phyloP scores from a whole-genome alignment of 2,888 invertebrate species.

The Ypsolopha sequella region DNA sequence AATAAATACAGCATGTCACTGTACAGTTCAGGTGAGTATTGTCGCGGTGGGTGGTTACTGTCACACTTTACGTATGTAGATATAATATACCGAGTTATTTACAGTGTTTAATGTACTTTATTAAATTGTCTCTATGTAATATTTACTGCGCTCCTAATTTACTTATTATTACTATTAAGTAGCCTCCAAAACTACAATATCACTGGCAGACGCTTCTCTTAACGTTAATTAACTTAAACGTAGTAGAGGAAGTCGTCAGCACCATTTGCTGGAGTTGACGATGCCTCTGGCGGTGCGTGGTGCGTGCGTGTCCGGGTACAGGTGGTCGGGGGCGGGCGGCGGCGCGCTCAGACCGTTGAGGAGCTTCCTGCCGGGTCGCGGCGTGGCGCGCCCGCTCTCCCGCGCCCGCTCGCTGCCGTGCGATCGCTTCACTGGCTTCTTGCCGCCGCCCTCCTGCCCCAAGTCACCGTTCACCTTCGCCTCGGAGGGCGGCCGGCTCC shows the following conservation, averaged over 20 bases:
- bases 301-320: constrained; percentile 39
- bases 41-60: constrained; percentile 42
- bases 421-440: constrained; percentile 74
- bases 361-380: constrained; percentile 38
- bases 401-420: constrained; percentile 40
- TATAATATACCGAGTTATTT: too few relatives aligned
- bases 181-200: too few relatives aligned
- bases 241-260: constrained; percentile 20
- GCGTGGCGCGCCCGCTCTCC: constrained; percentile 45
- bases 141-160: too few relatives aligned
- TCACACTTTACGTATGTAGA: background rate
- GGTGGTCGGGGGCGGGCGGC: constrained; percentile 41
- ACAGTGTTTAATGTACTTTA: too few relatives aligned
- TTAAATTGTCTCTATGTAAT: too few relatives aligned
- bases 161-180: too few relatives aligned
- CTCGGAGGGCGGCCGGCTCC: constrained; percentile 40
- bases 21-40: constrained; percentile 26
- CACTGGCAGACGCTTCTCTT: too few relatives aligned
- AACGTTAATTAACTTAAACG: too few relatives aligned
- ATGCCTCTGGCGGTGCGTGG: constrained; percentile 24
- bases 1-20: background rate
- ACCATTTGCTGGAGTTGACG: constrained; percentile 35
- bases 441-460: constrained; percentile 43
- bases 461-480: constrained; percentile 31
- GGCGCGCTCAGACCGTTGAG: constrained; percentile 34